Conservation (phyloP, 2,888 invertebrate species). For the Panzeria rudis region DNA sequence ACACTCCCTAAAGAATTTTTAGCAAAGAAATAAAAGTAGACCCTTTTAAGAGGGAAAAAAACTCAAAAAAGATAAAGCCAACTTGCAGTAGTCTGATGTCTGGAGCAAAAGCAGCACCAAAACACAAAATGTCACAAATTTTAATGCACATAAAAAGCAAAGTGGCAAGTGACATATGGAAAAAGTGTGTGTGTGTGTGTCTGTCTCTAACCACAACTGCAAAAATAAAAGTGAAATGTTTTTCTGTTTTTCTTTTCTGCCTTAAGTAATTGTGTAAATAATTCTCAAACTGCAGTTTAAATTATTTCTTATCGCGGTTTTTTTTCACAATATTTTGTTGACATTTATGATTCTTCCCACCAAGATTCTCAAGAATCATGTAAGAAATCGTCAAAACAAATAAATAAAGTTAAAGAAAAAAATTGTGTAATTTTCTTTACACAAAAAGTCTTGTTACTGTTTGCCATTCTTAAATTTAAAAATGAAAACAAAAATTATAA, state of each 20-base stretch:
- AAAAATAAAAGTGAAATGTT: constrained; percentile 52
- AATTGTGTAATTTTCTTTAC: not conserved
- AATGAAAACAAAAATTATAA: constrained; percentile 9
- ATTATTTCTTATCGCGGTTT: constrained; percentile 47
- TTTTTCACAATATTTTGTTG: constrained; percentile 27
- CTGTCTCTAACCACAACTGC: constrained; percentile 40
- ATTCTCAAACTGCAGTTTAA: constrained; percentile 40
- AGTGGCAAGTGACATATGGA: constrained; percentile 36
- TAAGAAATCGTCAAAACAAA: constrained; percentile 60
- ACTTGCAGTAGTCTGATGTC: not conserved
- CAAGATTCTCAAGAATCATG: constrained; percentile 21
- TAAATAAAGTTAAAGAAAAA: constrained; percentile 7
- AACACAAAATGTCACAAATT: constrained; percentile 18
- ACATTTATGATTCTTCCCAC: constrained; percentile 53
- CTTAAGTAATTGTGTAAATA: constrained; percentile 32
- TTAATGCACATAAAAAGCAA: not conserved
- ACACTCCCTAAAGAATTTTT: constrained; percentile 43
- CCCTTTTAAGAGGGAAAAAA: constrained; percentile 7
- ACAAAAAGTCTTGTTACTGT: not conserved
- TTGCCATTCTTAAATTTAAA: constrained; percentile 41
- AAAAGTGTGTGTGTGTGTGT: not conserved
- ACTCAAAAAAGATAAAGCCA: constrained; percentile 1
- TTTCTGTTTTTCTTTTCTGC: not conserved
- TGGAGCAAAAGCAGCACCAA: constrained; percentile 9
- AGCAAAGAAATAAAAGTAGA: constrained; percentile 28